Percentiles rank a stretch among this genome's conserved stretches.
phyloP scores from a whole-genome alignment of 2,797 vertebrate genomes.

The Chloroceryle amazona region DNA sequence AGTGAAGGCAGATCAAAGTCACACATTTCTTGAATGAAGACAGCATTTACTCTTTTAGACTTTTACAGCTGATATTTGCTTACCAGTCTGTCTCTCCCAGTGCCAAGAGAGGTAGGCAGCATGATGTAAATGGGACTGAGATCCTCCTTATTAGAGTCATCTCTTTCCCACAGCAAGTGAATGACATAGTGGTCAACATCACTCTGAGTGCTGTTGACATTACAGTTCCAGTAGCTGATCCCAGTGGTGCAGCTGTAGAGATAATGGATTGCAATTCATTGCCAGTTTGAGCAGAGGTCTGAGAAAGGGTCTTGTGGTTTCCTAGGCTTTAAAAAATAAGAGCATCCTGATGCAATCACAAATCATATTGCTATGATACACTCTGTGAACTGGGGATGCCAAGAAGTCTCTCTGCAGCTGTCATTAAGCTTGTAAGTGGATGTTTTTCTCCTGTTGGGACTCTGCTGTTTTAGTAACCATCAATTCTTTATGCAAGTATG shows the following conservation, averaged over 20 bases:
- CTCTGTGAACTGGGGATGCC: neutral
- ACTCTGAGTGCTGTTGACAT: neutral
- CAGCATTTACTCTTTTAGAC: neutral
- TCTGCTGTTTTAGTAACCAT: constrained; percentile 13
- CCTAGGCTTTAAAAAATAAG: neutral
- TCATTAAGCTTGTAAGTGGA: neutral
- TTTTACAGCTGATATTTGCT: neutral
- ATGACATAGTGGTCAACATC: neutral
- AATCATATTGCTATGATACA: neutral
- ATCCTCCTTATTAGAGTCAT: neutral
- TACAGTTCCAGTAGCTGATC: constrained; percentile 1
- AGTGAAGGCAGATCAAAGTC: constrained; percentile 3
- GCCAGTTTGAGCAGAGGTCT: neutral
- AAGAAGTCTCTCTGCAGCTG: neutral
- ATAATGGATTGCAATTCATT: neutral
- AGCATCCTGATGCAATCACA: neutral
- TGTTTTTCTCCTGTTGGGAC: neutral
- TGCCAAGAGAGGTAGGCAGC: neutral
- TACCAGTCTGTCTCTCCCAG: neutral
- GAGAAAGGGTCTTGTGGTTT: neutral
- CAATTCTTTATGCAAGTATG: neutral
- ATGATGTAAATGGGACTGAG: neutral
- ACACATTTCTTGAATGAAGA: neutral
- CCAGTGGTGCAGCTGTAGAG: neutral
- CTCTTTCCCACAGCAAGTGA: neutral